These are phyloP conservation scores for Lindbergichthys nudifrons DNA, from an alignment of 2,797 vertebrate genomes.

Conservation along the genomic window DNA sequence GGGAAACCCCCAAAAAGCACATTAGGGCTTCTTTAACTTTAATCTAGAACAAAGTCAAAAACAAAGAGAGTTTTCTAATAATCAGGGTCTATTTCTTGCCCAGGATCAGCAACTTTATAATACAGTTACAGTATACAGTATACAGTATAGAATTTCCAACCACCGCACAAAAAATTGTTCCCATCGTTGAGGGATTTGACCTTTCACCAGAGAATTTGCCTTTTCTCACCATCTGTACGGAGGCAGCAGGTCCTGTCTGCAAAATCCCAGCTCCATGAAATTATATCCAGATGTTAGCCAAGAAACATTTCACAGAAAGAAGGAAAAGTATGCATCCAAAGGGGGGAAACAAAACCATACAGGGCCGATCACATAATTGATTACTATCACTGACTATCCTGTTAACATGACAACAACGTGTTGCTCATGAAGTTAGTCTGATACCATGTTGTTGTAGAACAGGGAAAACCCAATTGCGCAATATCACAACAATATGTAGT, in stretches of 20 bases:
- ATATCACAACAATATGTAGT: background rate
- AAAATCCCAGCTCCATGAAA: conserved; percentile 35
- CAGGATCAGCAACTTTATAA: too few relatives aligned
- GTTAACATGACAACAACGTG: background rate
- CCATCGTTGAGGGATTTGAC: conserved; percentile 12
- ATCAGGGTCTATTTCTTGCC: too few relatives aligned
- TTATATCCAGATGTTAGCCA: conserved; percentile 65
- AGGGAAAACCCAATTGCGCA: background rate
- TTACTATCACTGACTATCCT: too few relatives aligned
- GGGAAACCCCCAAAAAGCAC: too few relatives aligned
- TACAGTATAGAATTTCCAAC: background rate
- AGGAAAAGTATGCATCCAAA: conserved; percentile 16
- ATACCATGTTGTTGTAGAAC: background rate
- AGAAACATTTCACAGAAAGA: conserved; percentile 33
- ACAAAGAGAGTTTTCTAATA: too few relatives aligned
- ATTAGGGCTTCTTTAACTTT: too few relatives aligned
- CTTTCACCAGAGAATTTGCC: conserved; percentile 18
- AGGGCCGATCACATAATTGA: conserved; percentile 3
- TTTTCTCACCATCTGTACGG: conserved; percentile 13
- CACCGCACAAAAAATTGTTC: background rate
- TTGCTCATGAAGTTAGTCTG: background rate
- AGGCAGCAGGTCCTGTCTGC: conserved; percentile 29
- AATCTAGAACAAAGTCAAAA: too few relatives aligned
- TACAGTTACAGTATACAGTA: background rate
- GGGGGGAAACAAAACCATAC: conserved; percentile 11